These are phyloP conservation scores for Heteractis magnifica DNA, from an alignment of 92 coral and sea anemone genomes.

Conservation along the genomic window DNA sequence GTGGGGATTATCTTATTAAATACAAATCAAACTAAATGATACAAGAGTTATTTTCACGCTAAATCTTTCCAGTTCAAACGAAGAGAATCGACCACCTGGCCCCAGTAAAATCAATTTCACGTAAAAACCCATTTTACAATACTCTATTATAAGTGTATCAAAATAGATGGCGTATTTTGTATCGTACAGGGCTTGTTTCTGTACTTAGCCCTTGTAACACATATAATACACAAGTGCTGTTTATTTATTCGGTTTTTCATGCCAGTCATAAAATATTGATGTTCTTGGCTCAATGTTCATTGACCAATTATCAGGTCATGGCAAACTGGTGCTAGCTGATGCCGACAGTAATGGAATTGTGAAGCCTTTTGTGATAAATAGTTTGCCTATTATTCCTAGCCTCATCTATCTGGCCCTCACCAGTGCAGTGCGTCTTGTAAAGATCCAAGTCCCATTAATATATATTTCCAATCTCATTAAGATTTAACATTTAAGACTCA, in stretches of 20 bases:
- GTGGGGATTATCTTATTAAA: background rate
- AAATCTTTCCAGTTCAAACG: conserved; percentile 20
- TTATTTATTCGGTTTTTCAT: conserved; percentile 74
- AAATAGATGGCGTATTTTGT: background rate
- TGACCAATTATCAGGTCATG: conserved; percentile 58
- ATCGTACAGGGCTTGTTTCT: background rate
- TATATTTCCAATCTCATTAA: background rate
- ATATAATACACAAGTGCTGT: conserved; percentile 67
- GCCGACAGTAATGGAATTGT: conserved; percentile 34
- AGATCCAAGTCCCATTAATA: background rate
- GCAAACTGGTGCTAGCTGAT: conserved; percentile 26
- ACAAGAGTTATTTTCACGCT: background rate
- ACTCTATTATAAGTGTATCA: conserved; percentile 14
- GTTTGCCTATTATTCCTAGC: conserved; percentile 2
- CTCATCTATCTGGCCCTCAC: background rate
- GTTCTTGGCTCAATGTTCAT: conserved; percentile 41
- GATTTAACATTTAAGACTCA: background rate
- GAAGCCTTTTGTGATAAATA: conserved; percentile 17
- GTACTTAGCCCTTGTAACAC: conserved; percentile 29
- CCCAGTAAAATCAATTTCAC: conserved; percentile 16
- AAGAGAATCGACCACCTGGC: conserved; percentile 24
- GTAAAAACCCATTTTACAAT: conserved; percentile 10
- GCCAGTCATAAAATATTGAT: conserved; percentile 73
- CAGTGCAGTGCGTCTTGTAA: background rate
- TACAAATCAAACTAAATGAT: background rate